Base-by-base conservation (phyloP, 2,888 invertebrate species). In the Actias luna region DNA sequence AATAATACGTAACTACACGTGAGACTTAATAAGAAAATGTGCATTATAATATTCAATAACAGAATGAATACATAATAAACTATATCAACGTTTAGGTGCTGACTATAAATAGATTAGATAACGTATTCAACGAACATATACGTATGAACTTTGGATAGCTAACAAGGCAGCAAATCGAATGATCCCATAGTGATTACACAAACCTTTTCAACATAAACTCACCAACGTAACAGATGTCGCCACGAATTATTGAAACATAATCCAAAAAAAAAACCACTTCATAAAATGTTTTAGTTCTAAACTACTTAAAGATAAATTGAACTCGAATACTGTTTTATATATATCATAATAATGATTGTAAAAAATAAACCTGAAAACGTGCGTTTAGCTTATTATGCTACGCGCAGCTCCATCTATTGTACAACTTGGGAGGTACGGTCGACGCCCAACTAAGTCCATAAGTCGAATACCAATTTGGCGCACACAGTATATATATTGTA, bases 91-190 rank as follows among this genome's bases (percentile, higher is more conserved):
- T 72, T 67, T 71, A 73, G 61, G 61, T 62, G 61, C 61, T 58
- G 58, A 29, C 57, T 36, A 69, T 69, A 71, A 66, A 63, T 65
- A 69, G 83, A 83, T 84, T 79, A 84, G 84, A 84, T 84, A 82
- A 71, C 64, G 64, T 50, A 42, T 52, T 57, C 29, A 42, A 31
- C 16, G 18, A 18, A 39, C 59, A 46, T 31, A 29, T n/a, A 55
- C 7, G 29, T 29, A n/a, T 55, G 29, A 55, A 55, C 55, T 55
- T 55, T 55, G 55, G n/a, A 55, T 55, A 55, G n/a, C 55, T 29
- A 55, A 55, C n/a, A 55, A 52, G 18, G 46, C 8, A 10, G 22
- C 12, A 22, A 25, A 50, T 12, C 22, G 25, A 50, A 50, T 2
- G 25, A 50, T 22, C 25, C 2, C 46, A 25, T 12, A 50, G 12